phyloP scores from a whole-genome alignment of 2,888 invertebrate species.

The Calameuta idolon region DNA sequence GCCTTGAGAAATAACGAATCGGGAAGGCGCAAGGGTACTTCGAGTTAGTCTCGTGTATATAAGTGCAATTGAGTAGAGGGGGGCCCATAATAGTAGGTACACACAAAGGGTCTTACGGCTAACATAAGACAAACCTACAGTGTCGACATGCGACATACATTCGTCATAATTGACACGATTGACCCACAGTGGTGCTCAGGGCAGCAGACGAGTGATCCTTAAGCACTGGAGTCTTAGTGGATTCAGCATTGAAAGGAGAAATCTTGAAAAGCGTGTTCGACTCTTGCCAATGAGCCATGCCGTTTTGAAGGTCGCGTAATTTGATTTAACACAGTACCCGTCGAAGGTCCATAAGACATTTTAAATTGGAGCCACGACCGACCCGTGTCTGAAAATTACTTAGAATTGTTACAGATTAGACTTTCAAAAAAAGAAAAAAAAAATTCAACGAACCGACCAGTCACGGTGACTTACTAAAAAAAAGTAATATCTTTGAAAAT shows the following conservation, averaged over 20 bases:
- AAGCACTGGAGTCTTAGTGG: neutral
- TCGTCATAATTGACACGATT: conserved; percentile 62
- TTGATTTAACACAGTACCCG: neutral
- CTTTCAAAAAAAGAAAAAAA: neutral
- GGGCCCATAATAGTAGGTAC: conserved; percentile 65
- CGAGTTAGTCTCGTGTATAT: neutral
- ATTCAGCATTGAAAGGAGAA: neutral
- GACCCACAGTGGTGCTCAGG: conserved; percentile 56
- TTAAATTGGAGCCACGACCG: neutral
- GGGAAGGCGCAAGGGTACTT: neutral
- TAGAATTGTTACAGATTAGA: neutral
- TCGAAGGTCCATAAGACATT: neutral
- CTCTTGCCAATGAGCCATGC: neutral
- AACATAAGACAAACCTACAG: neutral
- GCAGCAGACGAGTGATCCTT: neutral
- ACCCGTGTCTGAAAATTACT: neutral
- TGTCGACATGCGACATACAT: conserved; percentile 32
- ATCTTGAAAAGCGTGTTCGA: neutral
- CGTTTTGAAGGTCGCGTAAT: neutral
- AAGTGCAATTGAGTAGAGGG: conserved; percentile 51
- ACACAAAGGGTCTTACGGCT: neutral
- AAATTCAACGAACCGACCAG: neutral
- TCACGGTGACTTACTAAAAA: neutral
- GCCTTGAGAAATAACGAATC: neutral
- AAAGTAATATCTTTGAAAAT: neutral